A percentile compares a stretch with the other conserved stretches of the same genome.
Conservation (phyloP, 2,797 vertebrate genomes). For the Enteromius afrohamiltoni region DNA sequence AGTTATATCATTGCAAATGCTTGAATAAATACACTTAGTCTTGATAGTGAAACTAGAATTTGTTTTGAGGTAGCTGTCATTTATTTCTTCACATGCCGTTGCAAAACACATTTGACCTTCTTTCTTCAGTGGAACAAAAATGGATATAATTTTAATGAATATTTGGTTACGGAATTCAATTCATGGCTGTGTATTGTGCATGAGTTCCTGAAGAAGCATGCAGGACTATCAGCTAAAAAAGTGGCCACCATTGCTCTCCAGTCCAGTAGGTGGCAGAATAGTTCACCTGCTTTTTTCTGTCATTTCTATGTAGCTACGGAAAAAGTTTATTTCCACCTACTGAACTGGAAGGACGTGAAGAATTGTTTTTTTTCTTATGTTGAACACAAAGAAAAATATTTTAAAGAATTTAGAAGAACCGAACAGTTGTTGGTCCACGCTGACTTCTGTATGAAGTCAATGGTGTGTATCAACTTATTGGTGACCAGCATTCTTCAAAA, state of each 20-base stretch:
- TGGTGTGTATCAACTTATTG: too few relatives aligned
- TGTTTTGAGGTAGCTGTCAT: background rate
- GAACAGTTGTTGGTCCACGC: background rate
- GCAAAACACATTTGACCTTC: background rate
- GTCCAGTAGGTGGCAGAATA: background rate
- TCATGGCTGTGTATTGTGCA: background rate
- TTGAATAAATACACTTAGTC: background rate
- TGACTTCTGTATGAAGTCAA: background rate
- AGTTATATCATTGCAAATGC: slow-evolving; percentile 5
- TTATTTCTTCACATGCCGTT: background rate
- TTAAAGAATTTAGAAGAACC: background rate
- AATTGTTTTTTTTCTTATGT: background rate
- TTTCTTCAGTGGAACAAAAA: background rate
- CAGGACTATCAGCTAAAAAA: background rate
- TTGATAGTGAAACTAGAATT: background rate
- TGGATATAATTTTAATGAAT: background rate
- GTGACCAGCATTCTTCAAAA: background rate
- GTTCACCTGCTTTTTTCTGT: background rate
- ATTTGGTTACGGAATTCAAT: background rate
- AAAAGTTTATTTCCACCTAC: background rate
- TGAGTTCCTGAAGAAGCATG: background rate
- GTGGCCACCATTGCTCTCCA: background rate
- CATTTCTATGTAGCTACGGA: background rate
- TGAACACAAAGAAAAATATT: background rate
- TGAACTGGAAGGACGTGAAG: background rate